phyloP scores from a whole-genome alignment of 30 jellyfish, hydroid and myxozoan species.

The Aurelia sp. region DNA sequence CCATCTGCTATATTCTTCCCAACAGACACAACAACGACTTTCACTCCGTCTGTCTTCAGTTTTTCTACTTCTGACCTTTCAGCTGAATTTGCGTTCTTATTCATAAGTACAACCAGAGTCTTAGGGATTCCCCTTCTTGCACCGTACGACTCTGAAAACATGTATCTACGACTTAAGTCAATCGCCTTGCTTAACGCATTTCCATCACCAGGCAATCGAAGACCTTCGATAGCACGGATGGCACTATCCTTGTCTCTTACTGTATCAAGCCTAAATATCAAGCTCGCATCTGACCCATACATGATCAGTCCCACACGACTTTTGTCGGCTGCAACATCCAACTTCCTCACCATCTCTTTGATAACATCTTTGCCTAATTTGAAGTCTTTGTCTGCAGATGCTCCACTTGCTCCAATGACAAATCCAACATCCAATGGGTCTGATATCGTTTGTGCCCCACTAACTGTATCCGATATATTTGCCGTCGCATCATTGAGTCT shows the following conservation, averaged over 20 bases:
- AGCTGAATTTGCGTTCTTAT: conserved; percentile 36
- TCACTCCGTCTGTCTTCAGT: conserved; percentile 25
- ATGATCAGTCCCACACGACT: conserved; percentile 50
- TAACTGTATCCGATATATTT: background rate
- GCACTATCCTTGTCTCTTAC: background rate
- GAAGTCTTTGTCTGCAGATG: conserved; percentile 14
- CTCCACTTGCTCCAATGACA: conserved; percentile 56
- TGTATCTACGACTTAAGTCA: conserved; percentile 1
- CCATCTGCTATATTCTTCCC: conserved; percentile 14
- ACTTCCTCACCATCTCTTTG: conserved; percentile 12
- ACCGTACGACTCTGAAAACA: conserved; percentile 20
- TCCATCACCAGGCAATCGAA: background rate
- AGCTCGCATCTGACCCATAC: conserved; percentile 11
- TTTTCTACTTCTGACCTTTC: background rate
- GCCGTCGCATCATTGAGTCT: background rate
- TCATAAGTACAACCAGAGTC: conserved; percentile 32
- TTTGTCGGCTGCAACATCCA: conserved; percentile 32
- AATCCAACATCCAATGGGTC: conserved; percentile 60
- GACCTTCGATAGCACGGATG: background rate
- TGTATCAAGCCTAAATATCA: background rate
- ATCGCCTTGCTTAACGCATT: background rate
- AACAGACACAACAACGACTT: conserved; percentile 20
- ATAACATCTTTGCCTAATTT: conserved; percentile 26
- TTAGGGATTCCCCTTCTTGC: conserved; percentile 32
- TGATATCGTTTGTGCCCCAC: background rate